phyloP scores from a whole-genome alignment of 2,888 invertebrate species.

The Chironomus riparius region DNA sequence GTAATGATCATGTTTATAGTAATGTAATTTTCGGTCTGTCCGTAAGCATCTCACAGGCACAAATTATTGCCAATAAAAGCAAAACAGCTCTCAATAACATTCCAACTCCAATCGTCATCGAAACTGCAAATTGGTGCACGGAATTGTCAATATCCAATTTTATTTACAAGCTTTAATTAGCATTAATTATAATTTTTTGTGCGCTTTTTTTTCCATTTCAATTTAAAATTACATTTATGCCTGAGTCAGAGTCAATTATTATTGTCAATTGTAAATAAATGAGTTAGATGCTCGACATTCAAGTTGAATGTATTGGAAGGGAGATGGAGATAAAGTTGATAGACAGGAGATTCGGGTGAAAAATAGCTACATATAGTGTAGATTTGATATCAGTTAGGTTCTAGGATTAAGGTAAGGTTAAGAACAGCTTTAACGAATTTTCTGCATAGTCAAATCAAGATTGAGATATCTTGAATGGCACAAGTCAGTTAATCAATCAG shows the following conservation, averaged over 20 bases:
- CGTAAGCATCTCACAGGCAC: too few species aligned
- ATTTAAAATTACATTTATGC: background rate
- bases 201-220: background rate
- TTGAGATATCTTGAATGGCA: too few species aligned
- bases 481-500: too few species aligned
- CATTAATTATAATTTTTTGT: constrained; percentile 22
- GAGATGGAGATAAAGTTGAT: background rate
- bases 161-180: constrained; percentile 24
- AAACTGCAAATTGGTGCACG: background rate
- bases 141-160: background rate
- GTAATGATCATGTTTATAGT: too few species aligned
- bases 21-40: too few species aligned
- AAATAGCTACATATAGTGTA: too few species aligned
- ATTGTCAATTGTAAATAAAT: background rate
- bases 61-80: too few species aligned
- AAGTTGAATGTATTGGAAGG: background rate
- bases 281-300: background rate
- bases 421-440: too few species aligned
- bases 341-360: too few species aligned
- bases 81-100: background rate
- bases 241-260: background rate
- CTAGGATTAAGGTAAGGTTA: too few species aligned
- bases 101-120: background rate
- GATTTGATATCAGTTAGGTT: too few species aligned
- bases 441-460: too few species aligned